A percentile compares a stretch with the other conserved stretches of the same genome.
Evolutionary conservation across 2,113 vertebrate genomes (phyloP).

Genomic region (Scomber scombrus): DNA sequence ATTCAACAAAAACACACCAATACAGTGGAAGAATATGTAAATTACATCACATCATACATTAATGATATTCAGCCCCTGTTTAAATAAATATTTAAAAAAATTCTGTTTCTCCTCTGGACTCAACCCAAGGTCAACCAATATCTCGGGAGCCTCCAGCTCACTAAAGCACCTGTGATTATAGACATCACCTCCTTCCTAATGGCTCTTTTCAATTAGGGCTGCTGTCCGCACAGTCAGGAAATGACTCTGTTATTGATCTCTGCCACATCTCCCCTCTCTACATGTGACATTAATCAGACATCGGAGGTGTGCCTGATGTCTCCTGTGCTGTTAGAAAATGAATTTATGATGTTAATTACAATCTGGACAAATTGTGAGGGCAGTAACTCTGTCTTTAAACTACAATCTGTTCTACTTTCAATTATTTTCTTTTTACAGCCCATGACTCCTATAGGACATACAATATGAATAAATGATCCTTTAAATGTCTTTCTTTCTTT

Average conservation of each 20-base stretch:
- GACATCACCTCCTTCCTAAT: conserved; percentile 19
- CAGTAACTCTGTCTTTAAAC: background rate
- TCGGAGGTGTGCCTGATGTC: background rate
- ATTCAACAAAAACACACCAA: too few relatives aligned
- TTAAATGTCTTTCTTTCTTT: too few relatives aligned
- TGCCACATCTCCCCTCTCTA: background rate
- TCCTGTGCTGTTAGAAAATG: background rate
- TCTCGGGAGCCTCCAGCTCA: background rate
- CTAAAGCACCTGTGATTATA: conserved; percentile 1
- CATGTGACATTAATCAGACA: conserved; percentile 33
- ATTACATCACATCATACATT: too few relatives aligned
- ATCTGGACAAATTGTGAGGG: background rate
- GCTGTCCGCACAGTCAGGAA: conserved; percentile 24
- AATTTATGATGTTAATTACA: conserved; percentile 44
- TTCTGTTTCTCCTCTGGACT: conserved; percentile 11
- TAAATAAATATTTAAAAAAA: too few relatives aligned
- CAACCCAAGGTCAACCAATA: conserved; percentile 23
- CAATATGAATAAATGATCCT: background rate
- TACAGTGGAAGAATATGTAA: too few relatives aligned
- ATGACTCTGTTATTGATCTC: conserved; percentile 33
- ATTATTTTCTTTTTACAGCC: background rate
- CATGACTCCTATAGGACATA: rapidly evolving
- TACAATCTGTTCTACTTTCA: background rate
- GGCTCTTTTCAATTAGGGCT: conserved; percentile 45
- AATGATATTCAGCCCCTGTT: too few relatives aligned